Percentiles rank a stretch among this genome's conserved stretches.
These are phyloP conservation scores for Serrognathus titanus DNA, from an alignment of 2,888 invertebrate genomes.

Conservation along the genomic window DNA sequence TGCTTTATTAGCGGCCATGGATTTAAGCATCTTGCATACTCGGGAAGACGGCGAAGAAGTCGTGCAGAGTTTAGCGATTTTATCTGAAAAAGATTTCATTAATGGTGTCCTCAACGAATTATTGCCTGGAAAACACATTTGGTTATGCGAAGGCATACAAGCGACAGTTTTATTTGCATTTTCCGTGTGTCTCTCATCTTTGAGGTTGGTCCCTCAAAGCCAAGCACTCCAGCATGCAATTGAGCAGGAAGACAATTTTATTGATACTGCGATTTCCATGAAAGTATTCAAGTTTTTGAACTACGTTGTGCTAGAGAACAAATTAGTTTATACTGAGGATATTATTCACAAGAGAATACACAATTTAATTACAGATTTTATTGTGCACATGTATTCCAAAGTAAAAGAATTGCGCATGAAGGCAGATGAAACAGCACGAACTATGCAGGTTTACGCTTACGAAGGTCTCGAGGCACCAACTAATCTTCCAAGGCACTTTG, in stretches of 20 bases:
- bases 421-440: constrained; percentile 86
- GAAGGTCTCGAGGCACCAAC: constrained; percentile 77
- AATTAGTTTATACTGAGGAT: constrained; percentile 68
- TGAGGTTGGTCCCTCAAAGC: constrained; percentile 58
- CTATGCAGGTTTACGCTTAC: constrained; percentile 68
- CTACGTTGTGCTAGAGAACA: constrained; percentile 67
- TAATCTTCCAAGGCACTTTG: constrained; percentile 74
- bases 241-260: constrained; percentile 76
- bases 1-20: constrained; percentile 79
- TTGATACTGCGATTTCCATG: constrained; percentile 75
- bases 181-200: constrained; percentile 63
- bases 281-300: constrained; percentile 78
- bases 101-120: constrained; percentile 54
- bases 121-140: constrained; percentile 47
- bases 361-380: constrained; percentile 84
- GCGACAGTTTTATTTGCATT: constrained; percentile 67
- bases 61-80: constrained; percentile 64
- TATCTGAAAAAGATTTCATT: constrained; percentile 60
- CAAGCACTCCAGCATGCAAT: constrained; percentile 55
- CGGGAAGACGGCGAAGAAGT: constrained; percentile 74
- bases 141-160: constrained; percentile 57
- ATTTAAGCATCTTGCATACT: constrained; percentile 73
- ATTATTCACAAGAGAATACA: constrained; percentile 83
- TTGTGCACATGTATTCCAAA: constrained; percentile 89
- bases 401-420: constrained; percentile 76